Conservation (phyloP, 1,140 invertebrate genomes). For the Achroia grisella region DNA sequence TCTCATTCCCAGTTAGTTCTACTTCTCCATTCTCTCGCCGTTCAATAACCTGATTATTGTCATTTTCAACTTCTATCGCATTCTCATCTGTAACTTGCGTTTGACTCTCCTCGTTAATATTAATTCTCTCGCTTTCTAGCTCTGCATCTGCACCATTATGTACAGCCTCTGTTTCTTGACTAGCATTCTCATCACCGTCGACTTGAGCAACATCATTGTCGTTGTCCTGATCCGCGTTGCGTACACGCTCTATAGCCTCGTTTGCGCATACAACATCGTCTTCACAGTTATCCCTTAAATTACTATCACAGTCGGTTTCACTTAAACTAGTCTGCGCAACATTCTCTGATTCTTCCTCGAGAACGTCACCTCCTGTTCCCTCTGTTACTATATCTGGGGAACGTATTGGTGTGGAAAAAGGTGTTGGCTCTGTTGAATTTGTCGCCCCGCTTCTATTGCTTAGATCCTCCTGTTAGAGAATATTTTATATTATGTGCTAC, state of each 20-base stretch:
- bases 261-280: slow-evolving; percentile 60
- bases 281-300: slow-evolving; percentile 46
- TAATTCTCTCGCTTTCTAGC: neutral
- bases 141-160: slow-evolving; percentile 8
- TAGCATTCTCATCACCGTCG: slow-evolving; percentile 27
- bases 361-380: neutral
- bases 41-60: too few species aligned
- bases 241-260: slow-evolving; percentile 10
- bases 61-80: slow-evolving; percentile 1
- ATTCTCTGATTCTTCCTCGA: slow-evolving; percentile 1
- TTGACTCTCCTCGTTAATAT: slow-evolving; percentile 1
- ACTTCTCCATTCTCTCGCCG: slow-evolving; percentile 2
- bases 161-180: slow-evolving; percentile 24
- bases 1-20: slow-evolving; percentile 5
- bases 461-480: slow-evolving; percentile 60
- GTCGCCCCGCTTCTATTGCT: slow-evolving; percentile 48
- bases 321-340: slow-evolving; percentile 36
- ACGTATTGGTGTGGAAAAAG: slow-evolving; percentile 41
- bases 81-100: neutral
- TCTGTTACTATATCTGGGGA: slow-evolving; percentile 30
- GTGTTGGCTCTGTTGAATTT: slow-evolving; percentile 43
- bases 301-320: slow-evolving; percentile 65
- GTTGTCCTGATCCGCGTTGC: slow-evolving; percentile 10
- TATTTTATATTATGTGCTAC: slow-evolving; percentile 19
- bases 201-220: slow-evolving; percentile 26